Percentiles rank a stretch among this genome's conserved stretches.
Conservation (phyloP, 2,888 invertebrate genomes). For the Ophraella communa region DNA sequence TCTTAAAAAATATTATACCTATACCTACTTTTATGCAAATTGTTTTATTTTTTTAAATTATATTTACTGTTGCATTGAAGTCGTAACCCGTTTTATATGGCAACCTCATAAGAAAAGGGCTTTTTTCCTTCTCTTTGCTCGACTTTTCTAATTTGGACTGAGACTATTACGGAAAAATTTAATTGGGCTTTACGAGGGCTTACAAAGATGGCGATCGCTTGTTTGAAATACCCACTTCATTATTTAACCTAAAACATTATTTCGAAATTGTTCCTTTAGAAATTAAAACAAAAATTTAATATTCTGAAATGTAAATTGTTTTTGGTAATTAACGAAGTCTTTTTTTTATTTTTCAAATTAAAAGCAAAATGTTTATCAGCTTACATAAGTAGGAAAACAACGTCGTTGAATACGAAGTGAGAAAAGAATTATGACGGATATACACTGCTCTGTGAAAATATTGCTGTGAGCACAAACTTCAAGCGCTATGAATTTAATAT, state of each 20-base stretch:
- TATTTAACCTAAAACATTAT: conserved; percentile 19
- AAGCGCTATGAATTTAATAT: too few relatives aligned
- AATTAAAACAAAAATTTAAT: conserved; percentile 17
- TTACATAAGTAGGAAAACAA: too few relatives aligned
- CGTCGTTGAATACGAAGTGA: too few relatives aligned
- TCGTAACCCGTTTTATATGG: neutral
- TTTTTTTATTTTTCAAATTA: neutral
- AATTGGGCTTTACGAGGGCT: conserved; percentile 20
- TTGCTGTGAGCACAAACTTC: too few relatives aligned
- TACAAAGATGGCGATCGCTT: conserved; percentile 11
- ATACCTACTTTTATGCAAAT: neutral
- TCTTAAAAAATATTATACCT: too few relatives aligned
- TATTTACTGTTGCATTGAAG: neutral
- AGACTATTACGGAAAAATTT: conserved; percentile 25
- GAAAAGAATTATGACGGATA: too few relatives aligned
- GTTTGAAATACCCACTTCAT: conserved; percentile 13
- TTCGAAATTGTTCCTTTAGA: conserved; percentile 12
- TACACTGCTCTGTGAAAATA: too few relatives aligned
- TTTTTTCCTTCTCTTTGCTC: conserved; percentile 20
- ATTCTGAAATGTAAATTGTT: conserved; percentile 1
- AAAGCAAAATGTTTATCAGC: neutral
- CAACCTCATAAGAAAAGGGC: conserved; percentile 5
- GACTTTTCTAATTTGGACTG: conserved; percentile 21
- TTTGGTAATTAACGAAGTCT: conserved; percentile 6
- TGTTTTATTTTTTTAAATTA: neutral